Evolutionary conservation across 2,113 vertebrate species (phyloP), one percentile per base, ranked within the genome.

Genomic region (Tapirus terrestris): DNA sequence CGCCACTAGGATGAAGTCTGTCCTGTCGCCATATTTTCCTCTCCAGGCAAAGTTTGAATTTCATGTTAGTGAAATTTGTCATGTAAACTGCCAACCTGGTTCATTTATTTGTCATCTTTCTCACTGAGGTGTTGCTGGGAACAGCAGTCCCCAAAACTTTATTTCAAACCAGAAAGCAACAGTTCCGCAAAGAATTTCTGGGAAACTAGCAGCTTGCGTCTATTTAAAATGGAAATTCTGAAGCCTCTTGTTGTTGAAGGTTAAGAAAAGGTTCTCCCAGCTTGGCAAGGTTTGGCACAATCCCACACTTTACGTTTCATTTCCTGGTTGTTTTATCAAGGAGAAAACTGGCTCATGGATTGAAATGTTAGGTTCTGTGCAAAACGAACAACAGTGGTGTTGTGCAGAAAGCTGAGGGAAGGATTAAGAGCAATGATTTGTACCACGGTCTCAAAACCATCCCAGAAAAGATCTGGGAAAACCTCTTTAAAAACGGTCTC

Each of bases 321-420:
- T 97, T 98, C 93, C 91, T 94, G 97, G 45, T 97, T 60, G 81
- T 76, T 90, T 97, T 91, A 89, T 96, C 81, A 77, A 93, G 85
- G 53, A 67, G 51, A 96, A 97, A 94, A 53, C 95, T 31, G 76
- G 85, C 77, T 89, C 76, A 53, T 1, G 45, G 77, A 68, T 93
- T 89, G 91, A 81, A 96, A 72, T 23, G 36, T 81, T 84, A 31
- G 89, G 45, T 85, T 94, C 80, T 77, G 39, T 96, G 87, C 70
- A 51, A 76, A 79, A 72, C 48, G 73, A 94, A 81, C 84, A 72
- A 90, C 75, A 83, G 80, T 2, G 23, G 53, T 75, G 91, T 85
- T 96, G 48, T 91, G 36, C 53, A 33, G 81, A 68, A 87, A 91
- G 83, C 70, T 33, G 39, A 67, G 73, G 60, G 93, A 95, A 90